These are phyloP conservation scores for Lepisosteus oculatus DNA, from an alignment of 2,113 vertebrate species.

Conservation along the genomic window DNA sequence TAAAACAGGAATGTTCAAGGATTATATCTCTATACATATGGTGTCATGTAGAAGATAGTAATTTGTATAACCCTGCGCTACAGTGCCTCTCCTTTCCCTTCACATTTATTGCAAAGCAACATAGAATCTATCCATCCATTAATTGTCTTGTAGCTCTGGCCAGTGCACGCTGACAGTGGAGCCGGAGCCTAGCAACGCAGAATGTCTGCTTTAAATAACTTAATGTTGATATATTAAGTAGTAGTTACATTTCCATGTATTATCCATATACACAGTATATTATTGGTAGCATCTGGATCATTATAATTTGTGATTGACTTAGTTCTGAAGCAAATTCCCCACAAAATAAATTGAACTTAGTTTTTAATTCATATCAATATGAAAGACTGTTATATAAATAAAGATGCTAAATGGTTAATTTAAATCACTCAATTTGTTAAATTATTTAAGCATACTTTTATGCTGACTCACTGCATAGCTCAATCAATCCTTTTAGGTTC, in stretches of 20 bases:
- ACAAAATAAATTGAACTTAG: not conserved
- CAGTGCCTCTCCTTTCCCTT: not conserved
- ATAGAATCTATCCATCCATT: not conserved
- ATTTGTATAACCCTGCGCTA: conserved; percentile 3
- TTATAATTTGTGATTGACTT: not conserved
- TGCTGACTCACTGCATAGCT: no score
- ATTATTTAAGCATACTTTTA: no score
- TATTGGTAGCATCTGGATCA: not conserved
- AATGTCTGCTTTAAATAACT: not conserved
- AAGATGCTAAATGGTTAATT: no score
- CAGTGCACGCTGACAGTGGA: no score
- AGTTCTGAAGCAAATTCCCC: not conserved
- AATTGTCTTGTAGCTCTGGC: no score
- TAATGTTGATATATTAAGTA: not conserved
- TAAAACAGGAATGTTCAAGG: conserved; percentile 1
- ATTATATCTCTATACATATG: not conserved
- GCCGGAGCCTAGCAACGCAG: no score
- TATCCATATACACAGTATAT: not conserved
- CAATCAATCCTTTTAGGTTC: no score
- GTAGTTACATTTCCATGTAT: not conserved
- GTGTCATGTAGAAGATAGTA: not conserved
- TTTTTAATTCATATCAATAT: no score
- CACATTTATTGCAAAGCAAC: conserved; percentile 10
- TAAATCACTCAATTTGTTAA: no score
- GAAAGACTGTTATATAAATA: no score